These are phyloP conservation scores for Paramormyrops kingsleyae DNA, from an alignment of 2,113 vertebrate genomes.

Conservation along the genomic window DNA sequence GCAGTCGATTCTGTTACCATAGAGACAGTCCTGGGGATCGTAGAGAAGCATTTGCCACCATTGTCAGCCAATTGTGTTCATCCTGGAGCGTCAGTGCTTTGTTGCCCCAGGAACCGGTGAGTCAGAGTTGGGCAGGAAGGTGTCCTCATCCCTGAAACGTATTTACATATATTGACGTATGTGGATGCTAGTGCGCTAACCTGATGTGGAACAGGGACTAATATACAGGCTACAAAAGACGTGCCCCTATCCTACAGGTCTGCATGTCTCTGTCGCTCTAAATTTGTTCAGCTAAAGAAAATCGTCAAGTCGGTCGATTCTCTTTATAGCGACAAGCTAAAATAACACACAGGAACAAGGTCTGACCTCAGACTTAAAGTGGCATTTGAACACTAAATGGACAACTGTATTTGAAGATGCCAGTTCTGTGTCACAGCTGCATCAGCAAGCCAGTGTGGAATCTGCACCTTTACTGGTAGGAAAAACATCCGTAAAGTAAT, in stretches of 20 bases:
- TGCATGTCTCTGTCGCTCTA: background rate
- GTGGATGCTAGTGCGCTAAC: background rate
- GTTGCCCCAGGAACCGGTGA: slow-evolving; percentile 33
- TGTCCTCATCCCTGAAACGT: slow-evolving; percentile 51
- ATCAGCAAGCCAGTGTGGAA: background rate
- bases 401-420: background rate
- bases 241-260: background rate
- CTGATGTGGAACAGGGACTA: background rate
- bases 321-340: background rate
- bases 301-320: background rate
- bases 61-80: background rate
- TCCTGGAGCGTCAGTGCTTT: slow-evolving; percentile 48
- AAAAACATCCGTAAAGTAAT: background rate
- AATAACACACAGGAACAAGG: background rate
- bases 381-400: background rate
- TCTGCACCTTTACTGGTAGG: background rate
- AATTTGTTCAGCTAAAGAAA: background rate
- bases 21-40: background rate
- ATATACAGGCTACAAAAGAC: background rate
- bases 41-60: background rate
- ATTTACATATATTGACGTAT: slow-evolving; percentile 12
- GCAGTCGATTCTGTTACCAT: background rate
- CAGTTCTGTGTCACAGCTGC: background rate
- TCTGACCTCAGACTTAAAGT: background rate
- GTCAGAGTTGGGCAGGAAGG: slow-evolving; percentile 28